These are phyloP conservation scores for Coptotermes formosanus DNA, from an alignment of 1,140 invertebrate species.

Conservation along the genomic window DNA sequence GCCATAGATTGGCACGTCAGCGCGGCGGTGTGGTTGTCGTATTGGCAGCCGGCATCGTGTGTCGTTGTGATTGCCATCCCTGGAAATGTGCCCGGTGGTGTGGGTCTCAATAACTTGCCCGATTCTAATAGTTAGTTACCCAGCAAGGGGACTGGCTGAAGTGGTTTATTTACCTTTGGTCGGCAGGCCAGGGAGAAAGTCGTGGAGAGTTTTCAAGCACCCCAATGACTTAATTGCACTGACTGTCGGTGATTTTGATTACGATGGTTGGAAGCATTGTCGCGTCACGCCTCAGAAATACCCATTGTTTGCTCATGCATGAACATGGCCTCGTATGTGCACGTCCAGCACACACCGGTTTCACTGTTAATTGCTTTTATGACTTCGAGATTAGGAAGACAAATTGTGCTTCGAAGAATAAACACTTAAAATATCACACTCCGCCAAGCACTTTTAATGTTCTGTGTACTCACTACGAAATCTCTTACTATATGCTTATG, in stretches of 20 bases:
- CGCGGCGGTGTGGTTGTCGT: background rate
- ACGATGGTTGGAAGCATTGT: background rate
- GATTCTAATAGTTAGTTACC: background rate
- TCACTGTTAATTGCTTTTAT: background rate
- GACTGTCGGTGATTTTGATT: background rate
- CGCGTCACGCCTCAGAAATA: background rate
- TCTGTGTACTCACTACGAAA: background rate
- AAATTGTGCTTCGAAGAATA: background rate
- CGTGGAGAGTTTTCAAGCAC: background rate
- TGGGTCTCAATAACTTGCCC: background rate
- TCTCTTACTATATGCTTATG: background rate
- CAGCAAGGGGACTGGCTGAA: background rate
- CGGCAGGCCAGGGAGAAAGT: background rate
- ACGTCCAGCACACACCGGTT: background rate
- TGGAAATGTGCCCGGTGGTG: background rate
- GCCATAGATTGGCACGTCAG: too few relatives aligned
- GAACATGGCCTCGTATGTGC: background rate
- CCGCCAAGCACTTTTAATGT: background rate
- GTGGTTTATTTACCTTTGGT: background rate
- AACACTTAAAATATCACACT: conserved; percentile 16
- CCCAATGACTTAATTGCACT: conserved; percentile 10
- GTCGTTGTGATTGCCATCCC: background rate
- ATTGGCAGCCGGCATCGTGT: background rate
- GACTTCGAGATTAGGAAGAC: background rate
- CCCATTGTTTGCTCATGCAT: background rate